Evolutionary conservation across 2,888 invertebrate genomes (phyloP).

Genomic region (Eupeodes latifasciatus): DNA sequence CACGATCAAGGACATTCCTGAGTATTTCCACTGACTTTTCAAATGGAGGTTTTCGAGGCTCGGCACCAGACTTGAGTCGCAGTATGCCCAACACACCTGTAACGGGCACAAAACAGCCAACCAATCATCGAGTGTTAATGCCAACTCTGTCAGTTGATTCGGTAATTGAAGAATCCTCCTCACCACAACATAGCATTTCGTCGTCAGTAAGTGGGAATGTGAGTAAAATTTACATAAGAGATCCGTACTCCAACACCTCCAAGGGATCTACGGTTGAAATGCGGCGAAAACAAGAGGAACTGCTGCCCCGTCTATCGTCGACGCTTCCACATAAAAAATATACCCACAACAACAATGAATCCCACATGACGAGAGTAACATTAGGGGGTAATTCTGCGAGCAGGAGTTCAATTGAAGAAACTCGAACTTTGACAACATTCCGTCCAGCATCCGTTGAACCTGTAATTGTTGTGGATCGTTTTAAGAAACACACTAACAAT

Average conservation of each 20-base stretch:
- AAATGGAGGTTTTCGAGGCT: conserved; percentile 81
- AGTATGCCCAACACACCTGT: conserved; percentile 83
- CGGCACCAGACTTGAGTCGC: conserved; percentile 83
- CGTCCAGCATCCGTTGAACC: conserved; percentile 63
- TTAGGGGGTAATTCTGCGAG: conserved; percentile 40
- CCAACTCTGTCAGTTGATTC: conserved; percentile 78
- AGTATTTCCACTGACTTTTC: conserved; percentile 82
- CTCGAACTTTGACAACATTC: conserved; percentile 60
- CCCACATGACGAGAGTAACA: conserved; percentile 54
- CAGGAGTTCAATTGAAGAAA: conserved; percentile 50
- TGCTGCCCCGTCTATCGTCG: conserved; percentile 70
- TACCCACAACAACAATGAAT: conserved; percentile 30
- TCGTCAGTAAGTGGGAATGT: conserved; percentile 63
- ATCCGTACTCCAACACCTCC: conserved; percentile 46
- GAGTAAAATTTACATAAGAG: conserved; percentile 68
- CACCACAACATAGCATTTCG: conserved; percentile 69
- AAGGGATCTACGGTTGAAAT: conserved; percentile 65
- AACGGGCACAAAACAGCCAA: conserved; percentile 77
- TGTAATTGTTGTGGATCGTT: conserved; percentile 59
- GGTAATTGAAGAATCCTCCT: conserved; percentile 79
- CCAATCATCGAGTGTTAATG: conserved; percentile 76
- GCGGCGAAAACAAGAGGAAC: conserved; percentile 65
- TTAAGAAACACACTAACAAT: conserved; percentile 62
- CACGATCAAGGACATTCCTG: conserved; percentile 86
- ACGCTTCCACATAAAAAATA: conserved; percentile 66